A percentile compares a stretch with the other conserved stretches of the same genome.
Evolutionary conservation across 1,140 invertebrate genomes (phyloP).

Genomic region (Nasonia giraulti): DNA sequence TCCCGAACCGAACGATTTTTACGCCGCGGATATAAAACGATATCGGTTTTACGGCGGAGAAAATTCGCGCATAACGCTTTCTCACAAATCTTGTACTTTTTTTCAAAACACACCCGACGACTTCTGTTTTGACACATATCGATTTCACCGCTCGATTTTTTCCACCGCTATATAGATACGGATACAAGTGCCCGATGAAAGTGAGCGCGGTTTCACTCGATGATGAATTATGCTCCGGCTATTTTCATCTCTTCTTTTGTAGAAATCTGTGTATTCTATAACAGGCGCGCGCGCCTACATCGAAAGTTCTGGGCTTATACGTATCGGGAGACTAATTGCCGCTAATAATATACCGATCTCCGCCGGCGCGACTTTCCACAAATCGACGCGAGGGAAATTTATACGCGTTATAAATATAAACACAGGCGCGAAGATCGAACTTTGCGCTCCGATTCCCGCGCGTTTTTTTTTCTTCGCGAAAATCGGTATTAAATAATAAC

Average conservation of each 20-base stretch:
- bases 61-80: too few species aligned
- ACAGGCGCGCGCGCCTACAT: background rate
- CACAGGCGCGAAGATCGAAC: background rate
- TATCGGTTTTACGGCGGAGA: background rate
- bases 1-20: background rate
- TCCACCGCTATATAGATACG: background rate
- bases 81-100: too few species aligned
- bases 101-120: background rate
- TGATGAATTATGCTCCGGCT: background rate
- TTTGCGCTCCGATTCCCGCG: background rate
- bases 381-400: background rate
- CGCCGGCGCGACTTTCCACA: background rate
- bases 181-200: conserved; percentile 1
- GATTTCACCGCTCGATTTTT: conserved; percentile 23
- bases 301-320: conserved; percentile 8
- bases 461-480: too few species aligned
- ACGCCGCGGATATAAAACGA: background rate
- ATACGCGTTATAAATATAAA: background rate
- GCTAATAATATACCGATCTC: background rate
- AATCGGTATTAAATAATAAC: too few species aligned
- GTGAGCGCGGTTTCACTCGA: conserved; percentile 35
- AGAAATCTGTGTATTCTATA: background rate
- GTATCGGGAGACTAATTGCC: conserved; percentile 30
- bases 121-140: conserved; percentile 9
- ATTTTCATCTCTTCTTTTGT: conserved; percentile 27